Percentiles rank a stretch among this genome's conserved stretches.
Conservation (phyloP, 2,797 vertebrate species). For the Xenentodon cancila region DNA sequence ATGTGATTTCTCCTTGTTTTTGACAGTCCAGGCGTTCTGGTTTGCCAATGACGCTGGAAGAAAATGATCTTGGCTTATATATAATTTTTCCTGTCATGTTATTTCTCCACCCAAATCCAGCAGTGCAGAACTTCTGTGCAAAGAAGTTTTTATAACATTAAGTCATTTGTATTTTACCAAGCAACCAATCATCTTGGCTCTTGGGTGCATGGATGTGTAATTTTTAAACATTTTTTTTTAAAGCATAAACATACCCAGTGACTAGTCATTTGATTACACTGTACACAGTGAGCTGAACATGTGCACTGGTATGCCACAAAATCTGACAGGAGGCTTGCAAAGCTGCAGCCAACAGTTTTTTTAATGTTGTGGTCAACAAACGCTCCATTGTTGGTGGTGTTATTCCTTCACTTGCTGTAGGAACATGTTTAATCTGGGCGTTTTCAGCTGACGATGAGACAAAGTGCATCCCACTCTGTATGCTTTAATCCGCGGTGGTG, state of each 20-base stretch:
- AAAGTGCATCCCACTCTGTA: background rate
- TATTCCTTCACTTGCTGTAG: no score
- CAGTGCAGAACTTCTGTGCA: background rate
- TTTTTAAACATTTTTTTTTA: conserved; percentile 50
- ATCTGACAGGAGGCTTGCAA: background rate
- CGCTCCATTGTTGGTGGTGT: conserved; percentile 8
- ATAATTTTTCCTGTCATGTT: conserved; percentile 22
- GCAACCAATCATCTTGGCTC: conserved; percentile 12
- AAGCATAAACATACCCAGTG: conserved; percentile 53
- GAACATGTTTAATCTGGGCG: background rate
- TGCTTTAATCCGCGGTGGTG: background rate
- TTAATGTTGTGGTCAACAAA: conserved; percentile 22
- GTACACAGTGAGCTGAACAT: conserved; percentile 51
- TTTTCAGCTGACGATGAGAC: background rate
- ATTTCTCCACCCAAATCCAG: conserved; percentile 16
- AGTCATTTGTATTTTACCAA: conserved; percentile 7
- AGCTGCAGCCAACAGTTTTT: background rate
- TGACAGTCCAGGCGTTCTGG: conserved; percentile 46
- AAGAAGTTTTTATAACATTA: background rate
- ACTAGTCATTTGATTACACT: conserved; percentile 53
- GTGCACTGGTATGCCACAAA: background rate
- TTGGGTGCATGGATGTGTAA: conserved; percentile 30
- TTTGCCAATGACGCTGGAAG: conserved; percentile 32
- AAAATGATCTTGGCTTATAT: conserved; percentile 18
- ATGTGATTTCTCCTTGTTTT: conserved; percentile 37